These are phyloP conservation scores for Phortica variegata DNA, from an alignment of 1,140 invertebrate species.

Conservation along the genomic window DNA sequence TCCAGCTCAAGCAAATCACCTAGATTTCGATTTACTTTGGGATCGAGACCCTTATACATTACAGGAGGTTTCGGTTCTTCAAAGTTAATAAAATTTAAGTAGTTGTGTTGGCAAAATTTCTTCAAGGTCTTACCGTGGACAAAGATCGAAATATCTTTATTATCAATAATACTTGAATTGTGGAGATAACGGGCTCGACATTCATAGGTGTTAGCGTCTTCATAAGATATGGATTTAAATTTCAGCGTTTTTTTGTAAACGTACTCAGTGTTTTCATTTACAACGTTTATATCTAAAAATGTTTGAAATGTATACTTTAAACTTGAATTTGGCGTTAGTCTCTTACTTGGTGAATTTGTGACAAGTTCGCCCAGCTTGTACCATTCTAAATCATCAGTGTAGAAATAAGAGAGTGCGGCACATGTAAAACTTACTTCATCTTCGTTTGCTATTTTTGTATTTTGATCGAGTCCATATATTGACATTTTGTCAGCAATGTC, in stretches of 20 bases:
- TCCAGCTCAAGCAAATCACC: conserved; percentile 51
- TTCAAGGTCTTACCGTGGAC: conserved; percentile 38
- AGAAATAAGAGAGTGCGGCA: conserved; percentile 62
- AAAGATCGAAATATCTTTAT: conserved; percentile 28
- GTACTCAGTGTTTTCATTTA: conserved; percentile 24
- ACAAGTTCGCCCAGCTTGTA: conserved; percentile 27
- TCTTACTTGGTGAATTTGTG: too few relatives aligned
- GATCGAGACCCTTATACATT: conserved; percentile 45
- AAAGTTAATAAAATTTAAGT: too few relatives aligned
- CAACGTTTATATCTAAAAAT: conserved; percentile 22
- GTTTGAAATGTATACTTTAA: not conserved
- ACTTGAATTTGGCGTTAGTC: conserved; percentile 12
- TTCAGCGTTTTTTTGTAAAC: conserved; percentile 37
- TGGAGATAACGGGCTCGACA: conserved; percentile 34
- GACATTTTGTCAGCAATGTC: conserved; percentile 41
- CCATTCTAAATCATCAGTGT: conserved; percentile 58
- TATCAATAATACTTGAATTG: conserved; percentile 21
- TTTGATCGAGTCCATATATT: conserved; percentile 29
- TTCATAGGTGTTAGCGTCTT: conserved; percentile 42
- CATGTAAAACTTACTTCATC: conserved; percentile 61
- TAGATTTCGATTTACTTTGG: conserved; percentile 37
- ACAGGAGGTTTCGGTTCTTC: conserved; percentile 32
- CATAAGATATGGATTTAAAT: conserved; percentile 29
- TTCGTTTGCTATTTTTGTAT: conserved; percentile 57
- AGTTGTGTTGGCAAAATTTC: too few relatives aligned